These are phyloP conservation scores for Drosophila eohydei DNA, from an alignment of 2,888 invertebrate genomes.

Conservation along the genomic window DNA sequence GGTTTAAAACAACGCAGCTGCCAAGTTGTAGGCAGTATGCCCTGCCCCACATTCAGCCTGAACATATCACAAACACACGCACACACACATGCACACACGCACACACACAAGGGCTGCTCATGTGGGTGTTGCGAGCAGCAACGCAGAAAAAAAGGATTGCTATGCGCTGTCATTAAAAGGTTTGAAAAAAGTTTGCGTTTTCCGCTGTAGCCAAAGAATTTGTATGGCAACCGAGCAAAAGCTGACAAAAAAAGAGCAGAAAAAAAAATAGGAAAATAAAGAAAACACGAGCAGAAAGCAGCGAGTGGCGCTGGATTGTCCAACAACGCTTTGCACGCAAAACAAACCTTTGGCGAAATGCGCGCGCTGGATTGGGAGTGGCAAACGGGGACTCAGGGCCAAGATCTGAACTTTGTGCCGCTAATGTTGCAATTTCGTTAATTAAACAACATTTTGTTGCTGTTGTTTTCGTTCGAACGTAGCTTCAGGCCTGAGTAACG, in stretches of 20 bases:
- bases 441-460: conserved; percentile 40
- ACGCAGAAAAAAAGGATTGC: conserved; percentile 9
- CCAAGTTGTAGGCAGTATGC: conserved; percentile 21
- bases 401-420: conserved; percentile 38
- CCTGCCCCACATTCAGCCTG: background rate
- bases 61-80: conserved; percentile 26
- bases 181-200: conserved; percentile 36
- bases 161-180: conserved; percentile 50
- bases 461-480: conserved; percentile 6
- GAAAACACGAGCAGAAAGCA: conserved; percentile 6
- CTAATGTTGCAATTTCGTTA: conserved; percentile 56
- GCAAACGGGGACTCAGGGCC: conserved; percentile 2
- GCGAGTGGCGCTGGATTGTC: conserved; percentile 17
- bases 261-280: conserved; percentile 3
- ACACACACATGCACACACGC: no score
- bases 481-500: conserved; percentile 47
- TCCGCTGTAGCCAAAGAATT: conserved; percentile 25
- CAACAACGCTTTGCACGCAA: conserved; percentile 22
- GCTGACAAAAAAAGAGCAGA: background rate
- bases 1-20: conserved; percentile 39
- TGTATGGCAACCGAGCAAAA: conserved; percentile 3
- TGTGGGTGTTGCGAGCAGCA: conserved; percentile 22
- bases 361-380: background rate
- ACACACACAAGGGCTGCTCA: conserved; percentile 15
- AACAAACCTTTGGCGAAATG: conserved; percentile 11